Evolutionary conservation across 2,888 invertebrate genomes (phyloP).

Genomic region (Nowickia ferox): DNA sequence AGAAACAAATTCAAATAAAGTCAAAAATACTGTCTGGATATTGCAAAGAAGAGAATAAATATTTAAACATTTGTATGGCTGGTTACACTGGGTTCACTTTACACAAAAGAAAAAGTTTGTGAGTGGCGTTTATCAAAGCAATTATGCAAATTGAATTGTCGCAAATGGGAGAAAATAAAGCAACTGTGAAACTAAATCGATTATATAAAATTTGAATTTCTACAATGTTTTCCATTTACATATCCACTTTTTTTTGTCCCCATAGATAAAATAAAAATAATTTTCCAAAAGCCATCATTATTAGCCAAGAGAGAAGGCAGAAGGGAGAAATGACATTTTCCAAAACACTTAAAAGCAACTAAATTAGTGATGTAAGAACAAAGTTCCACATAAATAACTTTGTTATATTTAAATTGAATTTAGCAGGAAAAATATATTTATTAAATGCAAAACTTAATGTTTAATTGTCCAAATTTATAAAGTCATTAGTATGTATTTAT

Average conservation of each 20-base stretch:
- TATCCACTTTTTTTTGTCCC: not conserved
- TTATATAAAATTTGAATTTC: conserved; percentile 54
- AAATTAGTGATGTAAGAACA: conserved; percentile 5
- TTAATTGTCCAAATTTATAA: conserved; percentile 18
- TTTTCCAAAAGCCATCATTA: conserved; percentile 23
- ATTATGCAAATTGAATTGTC: conserved; percentile 70
- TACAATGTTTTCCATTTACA: conserved; percentile 33
- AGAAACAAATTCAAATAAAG: conserved; percentile 21
- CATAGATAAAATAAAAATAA: not conserved
- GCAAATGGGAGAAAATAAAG: not conserved
- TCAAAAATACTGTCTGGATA: conserved; percentile 41
- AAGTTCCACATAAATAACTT: conserved; percentile 14
- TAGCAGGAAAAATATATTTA: not conserved
- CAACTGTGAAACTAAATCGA: conserved; percentile 53
- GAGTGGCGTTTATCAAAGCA: conserved; percentile 50
- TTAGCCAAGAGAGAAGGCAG: conserved; percentile 6
- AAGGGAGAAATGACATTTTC: not conserved
- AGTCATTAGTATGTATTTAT: conserved; percentile 25
- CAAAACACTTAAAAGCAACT: not conserved
- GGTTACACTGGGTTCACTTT: not conserved
- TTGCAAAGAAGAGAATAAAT: conserved; percentile 40
- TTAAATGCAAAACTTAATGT: not conserved
- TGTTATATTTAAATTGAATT: not conserved
- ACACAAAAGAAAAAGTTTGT: not conserved
- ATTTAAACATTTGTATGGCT: conserved; percentile 28